These are phyloP conservation scores for Shinisaurus crocodilurus DNA, from an alignment of 2,113 vertebrate genomes.

Conservation along the genomic window DNA sequence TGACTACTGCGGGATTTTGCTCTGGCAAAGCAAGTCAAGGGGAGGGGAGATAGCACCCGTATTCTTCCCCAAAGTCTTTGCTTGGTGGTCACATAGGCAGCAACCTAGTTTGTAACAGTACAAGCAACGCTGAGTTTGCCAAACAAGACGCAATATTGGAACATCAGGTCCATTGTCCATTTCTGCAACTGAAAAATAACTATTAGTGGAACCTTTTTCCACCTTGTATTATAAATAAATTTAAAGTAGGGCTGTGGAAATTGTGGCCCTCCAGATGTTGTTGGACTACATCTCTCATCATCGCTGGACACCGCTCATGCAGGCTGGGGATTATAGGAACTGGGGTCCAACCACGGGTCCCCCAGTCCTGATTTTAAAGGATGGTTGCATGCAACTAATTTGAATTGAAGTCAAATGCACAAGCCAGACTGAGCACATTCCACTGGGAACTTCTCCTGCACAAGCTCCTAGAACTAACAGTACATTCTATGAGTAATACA, in stretches of 20 bases:
- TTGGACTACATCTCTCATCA: too few species aligned
- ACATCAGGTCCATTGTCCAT: background rate
- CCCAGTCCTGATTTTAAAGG: background rate
- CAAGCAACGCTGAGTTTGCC: too few species aligned
- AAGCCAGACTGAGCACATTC: background rate
- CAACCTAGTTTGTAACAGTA: too few species aligned
- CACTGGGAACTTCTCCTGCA: background rate
- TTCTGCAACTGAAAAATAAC: constrained; percentile 18
- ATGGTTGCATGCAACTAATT: constrained; percentile 64
- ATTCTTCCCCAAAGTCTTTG: background rate
- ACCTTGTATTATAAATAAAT: constrained; percentile 56
- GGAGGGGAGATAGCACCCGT: background rate
- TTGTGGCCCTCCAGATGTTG: background rate
- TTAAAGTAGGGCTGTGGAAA: background rate
- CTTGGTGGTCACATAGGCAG: background rate
- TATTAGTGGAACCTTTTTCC: constrained; percentile 41
- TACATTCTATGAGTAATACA: background rate
- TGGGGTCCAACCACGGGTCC: too few species aligned
- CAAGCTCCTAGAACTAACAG: constrained; percentile 3
- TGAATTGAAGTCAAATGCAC: constrained; percentile 49
- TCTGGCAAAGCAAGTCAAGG: background rate
- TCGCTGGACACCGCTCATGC: too few species aligned
- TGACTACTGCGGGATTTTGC: background rate
- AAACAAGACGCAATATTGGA: constrained; percentile 30
- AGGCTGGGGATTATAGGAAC: too few species aligned